Evolutionary conservation across 2,113 vertebrate genomes (phyloP), one percentile per base, ranked within the genome.

Genomic region (Catharus fuscescens): DNA sequence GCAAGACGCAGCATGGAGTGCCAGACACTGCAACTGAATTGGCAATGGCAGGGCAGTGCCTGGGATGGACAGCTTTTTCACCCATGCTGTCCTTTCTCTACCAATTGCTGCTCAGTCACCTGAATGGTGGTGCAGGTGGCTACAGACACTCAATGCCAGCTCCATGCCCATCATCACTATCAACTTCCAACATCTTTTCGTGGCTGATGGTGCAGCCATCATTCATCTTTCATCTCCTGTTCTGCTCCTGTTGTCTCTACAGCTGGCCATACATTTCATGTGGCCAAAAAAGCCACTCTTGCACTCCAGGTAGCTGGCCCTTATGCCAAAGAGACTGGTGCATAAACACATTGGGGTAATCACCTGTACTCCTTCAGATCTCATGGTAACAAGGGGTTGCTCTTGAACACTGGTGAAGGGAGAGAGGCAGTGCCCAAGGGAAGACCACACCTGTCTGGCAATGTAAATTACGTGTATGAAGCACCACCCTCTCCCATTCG

Each of bases 231-330:
- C 28, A 60, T 80, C 24, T 92, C 60, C 64, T 77, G 45, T 38
- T 61, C 87, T 77, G 66, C 79, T 94, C 91, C 93, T 84, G 93
- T 93, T 88, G 94, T 80, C 56, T 83, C 52, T 94, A 86, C 95
- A 97, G 92, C 95, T 96, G 96, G 81, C 79, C 67, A 45, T 34
- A 71, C 24, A 36, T 60, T 92, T 86, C 44, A 56, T 0, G 6
- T 26, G 40, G 92, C 90, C 88, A 93, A 45, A 90, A 95, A 92
- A 64, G 34, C 38, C 52, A 44, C 71, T 86, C 25, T 48, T 64
- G 69, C 82, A 67, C 92, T 90, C 71, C 85, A 86, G 72, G 85
- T 72, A 88, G 53, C 85, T 90, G 76, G 87, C 40, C n/a, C 19
- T 53, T 60, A 32, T 17, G 69, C 32, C 24, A 74, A 62, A 53